Conservation (phyloP, 2,797 vertebrate genomes). For the Apodemus agrarius region DNA sequence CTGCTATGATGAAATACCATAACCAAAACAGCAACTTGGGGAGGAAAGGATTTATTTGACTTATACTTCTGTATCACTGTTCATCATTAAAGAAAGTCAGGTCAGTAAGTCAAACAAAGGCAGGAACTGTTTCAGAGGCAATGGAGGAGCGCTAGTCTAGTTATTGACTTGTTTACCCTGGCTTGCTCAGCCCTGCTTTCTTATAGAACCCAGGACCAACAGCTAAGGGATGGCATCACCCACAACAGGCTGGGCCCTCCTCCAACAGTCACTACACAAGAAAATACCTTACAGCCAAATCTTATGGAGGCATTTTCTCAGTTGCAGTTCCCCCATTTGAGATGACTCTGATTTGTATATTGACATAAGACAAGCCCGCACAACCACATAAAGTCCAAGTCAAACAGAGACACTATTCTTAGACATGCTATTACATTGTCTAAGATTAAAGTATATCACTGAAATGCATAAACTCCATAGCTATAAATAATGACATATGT, state of each 20-base stretch:
- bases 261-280: neutral
- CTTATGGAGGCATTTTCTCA: neutral
- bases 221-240: neutral
- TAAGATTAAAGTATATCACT: constrained; percentile 20
- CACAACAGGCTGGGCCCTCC: neutral
- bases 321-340: neutral
- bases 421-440: neutral
- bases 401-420: neutral
- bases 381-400: neutral
- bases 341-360: neutral
- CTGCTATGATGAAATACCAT: neutral
- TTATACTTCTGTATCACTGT: neutral
- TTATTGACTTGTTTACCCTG: neutral
- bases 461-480: neutral
- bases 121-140: neutral
- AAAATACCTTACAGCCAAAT: neutral
- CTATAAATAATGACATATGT: neutral
- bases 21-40: neutral
- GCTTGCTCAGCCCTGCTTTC: neutral
- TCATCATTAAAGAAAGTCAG: neutral
- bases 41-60: neutral
- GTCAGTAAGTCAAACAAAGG: neutral
- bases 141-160: neutral
- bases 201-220: neutral
- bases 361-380: neutral